Base-by-base conservation (phyloP, 2,797 vertebrate species). In the Myotis planiceps region DNA sequence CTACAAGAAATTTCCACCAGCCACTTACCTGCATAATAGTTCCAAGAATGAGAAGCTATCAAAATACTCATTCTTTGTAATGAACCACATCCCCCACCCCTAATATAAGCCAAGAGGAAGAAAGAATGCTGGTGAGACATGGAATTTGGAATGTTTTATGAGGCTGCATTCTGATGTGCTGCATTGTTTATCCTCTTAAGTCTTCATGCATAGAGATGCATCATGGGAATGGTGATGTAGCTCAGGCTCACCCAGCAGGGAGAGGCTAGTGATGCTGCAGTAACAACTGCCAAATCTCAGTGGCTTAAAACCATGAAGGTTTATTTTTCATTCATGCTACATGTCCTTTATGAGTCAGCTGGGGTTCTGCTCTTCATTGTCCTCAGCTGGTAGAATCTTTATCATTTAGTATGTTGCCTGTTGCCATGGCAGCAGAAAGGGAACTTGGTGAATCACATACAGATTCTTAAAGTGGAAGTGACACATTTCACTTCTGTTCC, bases 11-110 rank as follows among this genome's bases (percentile, higher is more conserved):
- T 92, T 91, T 92, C 39, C 29, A 32, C n/a, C 5, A 84, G 72
- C 45, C 14, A 94, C 95, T 96, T 93, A 98, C 97, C 95, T 96
- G 96, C 75, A 94, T 95, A 94, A 95, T 87, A 94, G 90, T 96
- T 96, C 79, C 51, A 96, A 95, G 95, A 97, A 95, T 94, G 96
- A 96, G 95, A 94, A 96, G 93, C 75, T 95, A 97, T 92, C 88
- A 91, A 95, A 96, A 97, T 94, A 89, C 82, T 98, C 95, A 97
- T 97, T 96, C 94, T 97, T 87, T 96, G 55, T 92, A 95, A 94
- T 81, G 89, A 96, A 96, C 65, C 91, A 95, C 96, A 97, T 97
- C 55, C 82, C 90, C 45, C 34, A 95, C 58, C 66, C 75, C 75
- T 94, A 90, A 95, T 80, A 87, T 58, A 95, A 95, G 84, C 96